These are phyloP conservation scores for Dryas iulia DNA, from an alignment of 1,140 invertebrate species.

Conservation along the genomic window DNA sequence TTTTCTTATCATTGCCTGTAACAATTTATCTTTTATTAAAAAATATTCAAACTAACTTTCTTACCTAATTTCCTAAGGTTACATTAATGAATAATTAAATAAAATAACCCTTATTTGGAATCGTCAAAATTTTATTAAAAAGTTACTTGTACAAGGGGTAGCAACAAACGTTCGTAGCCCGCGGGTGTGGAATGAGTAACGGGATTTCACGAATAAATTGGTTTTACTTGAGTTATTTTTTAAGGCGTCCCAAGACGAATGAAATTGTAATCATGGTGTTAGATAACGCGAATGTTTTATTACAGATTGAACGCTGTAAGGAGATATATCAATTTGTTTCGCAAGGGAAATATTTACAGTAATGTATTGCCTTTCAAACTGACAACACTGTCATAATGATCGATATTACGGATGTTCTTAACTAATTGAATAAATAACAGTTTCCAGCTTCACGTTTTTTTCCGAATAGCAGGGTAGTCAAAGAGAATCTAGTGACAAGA, in stretches of 20 bases:
- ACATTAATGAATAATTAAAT: background rate
- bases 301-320: background rate
- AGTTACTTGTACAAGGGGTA: background rate
- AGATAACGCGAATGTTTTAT: constrained; percentile 7
- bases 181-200: constrained; percentile 14
- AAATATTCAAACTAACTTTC: background rate
- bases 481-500: too few species aligned
- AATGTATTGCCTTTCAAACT: background rate
- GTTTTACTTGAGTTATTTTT: constrained; percentile 4
- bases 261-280: constrained; percentile 7
- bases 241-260: background rate
- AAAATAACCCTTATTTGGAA: background rate
- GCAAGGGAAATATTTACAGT: background rate
- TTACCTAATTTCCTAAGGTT: background rate
- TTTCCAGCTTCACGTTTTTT: too few species aligned
- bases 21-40: too few species aligned
- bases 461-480: too few species aligned
- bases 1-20: background rate
- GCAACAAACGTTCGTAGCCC: constrained; percentile 20
- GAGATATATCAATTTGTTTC: background rate
- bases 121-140: background rate
- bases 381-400: background rate
- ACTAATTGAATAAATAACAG: too few species aligned
- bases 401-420: background rate
- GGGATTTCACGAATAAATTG: constrained; percentile 19